Evolutionary conservation across 2,888 invertebrate genomes (phyloP).

Genomic region (Phengaris arion): DNA sequence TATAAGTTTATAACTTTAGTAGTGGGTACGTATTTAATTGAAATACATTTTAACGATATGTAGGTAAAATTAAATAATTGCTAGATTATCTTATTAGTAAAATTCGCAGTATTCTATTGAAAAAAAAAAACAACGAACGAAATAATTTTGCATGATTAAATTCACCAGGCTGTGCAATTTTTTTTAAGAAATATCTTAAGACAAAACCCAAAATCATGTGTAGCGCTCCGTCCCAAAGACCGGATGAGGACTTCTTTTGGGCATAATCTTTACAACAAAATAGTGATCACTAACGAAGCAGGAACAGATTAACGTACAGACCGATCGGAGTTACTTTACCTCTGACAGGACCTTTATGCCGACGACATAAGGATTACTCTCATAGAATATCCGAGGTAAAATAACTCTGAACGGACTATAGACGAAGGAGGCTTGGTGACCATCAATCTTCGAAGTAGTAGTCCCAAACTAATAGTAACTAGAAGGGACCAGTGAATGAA

Average conservation of each 20-base stretch:
- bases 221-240: conserved; percentile 54
- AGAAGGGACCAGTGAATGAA: conserved; percentile 27
- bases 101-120: no score
- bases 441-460: conserved; percentile 47
- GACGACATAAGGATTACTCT: not conserved
- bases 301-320: conserved; percentile 65
- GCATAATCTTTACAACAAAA: conserved; percentile 79
- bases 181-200: conserved; percentile 35
- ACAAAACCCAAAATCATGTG: conserved; percentile 48
- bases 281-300: conserved; percentile 75
- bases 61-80: not conserved
- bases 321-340: not conserved
- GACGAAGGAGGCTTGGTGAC: conserved; percentile 52
- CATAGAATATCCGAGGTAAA: not conserved
- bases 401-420: conserved; percentile 32
- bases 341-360: not conserved
- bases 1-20: not conserved
- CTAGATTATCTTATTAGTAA: not conserved
- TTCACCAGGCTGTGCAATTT: no score
- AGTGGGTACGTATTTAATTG: not conserved
- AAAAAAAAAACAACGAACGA: no score
- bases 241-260: conserved; percentile 74
- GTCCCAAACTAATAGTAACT: conserved; percentile 34
- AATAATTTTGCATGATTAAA: no score
- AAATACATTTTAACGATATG: not conserved